phyloP scores from a whole-genome alignment of 2,113 vertebrate species.

The crab-eating macaque (Macaca fascicularis) region T2T-MFA8v1.1 NC_088390.1:35825501-35826000 shows the following conservation, averaged over 20 bases:
- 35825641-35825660: too few species aligned
- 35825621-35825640: too few species aligned
- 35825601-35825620: too few species aligned
- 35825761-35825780: conserved; percentile 10
- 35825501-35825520: too few species aligned
- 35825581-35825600: too few species aligned
- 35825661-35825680: not conserved
- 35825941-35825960: not conserved
- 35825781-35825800: not conserved
- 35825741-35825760: not conserved
- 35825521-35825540: too few species aligned
- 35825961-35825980: not conserved
- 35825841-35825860: not conserved
- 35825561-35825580: too few species aligned
- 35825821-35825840: not conserved
- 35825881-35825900: not conserved
- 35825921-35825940: not conserved
- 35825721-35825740: not conserved
- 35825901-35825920: not conserved
- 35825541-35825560: too few species aligned
- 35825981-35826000: not conserved
- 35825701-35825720: not conserved
- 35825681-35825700: conserved; percentile 5
- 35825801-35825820: not conserved
- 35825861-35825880: not conserved